Base-by-base conservation (phyloP, 2,888 invertebrate genomes). In the Caenorhabditis sinica region DNA sequence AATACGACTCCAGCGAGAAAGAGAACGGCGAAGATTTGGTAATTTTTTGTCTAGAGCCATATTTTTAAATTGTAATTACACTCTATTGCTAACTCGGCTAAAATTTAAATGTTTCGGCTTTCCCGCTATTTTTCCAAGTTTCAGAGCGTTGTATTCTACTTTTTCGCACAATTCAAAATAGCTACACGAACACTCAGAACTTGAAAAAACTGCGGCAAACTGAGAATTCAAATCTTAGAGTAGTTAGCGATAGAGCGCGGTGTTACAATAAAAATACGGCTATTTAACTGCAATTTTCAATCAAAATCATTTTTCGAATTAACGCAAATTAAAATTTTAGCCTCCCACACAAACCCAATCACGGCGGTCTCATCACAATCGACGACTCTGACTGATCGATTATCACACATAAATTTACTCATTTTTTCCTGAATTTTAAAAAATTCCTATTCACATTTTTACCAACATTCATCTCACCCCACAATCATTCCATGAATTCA, bases 341-440 rank as follows among this genome's bases (percentile, higher is more conserved):
- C 53, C 33, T 36, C 25, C 40, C 23, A 5, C 56, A 56, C 56
- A 33, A 56, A 25, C 40, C 23, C n/a, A 49, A 25, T 25, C 63
- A 53, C 40, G 25, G 23, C 11, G 74, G 36, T 17, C 25, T 63
- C 74, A 74, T 74, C 63, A 49, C 45, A 25, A 36, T 74, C n/a
- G 60, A 30, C 40, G 74, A 74, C 53, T 74, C 74, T 63, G 74
- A 74, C 53, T 74, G 30, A 60, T 11, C 58, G 17, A 23, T 25
- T 33, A 15, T 69, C 15, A 40, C 51, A 40, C 17, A 28, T 30
- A 33, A 36, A 53, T 20, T 40, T 51, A 73, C 73, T 61, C 73
- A 61, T 45, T 11, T 51, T 63, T 25, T 23, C 53, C 23, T 68
- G 6, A 49, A 66, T 49, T 49, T 49, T 20, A 20, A 0, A 49